Base-by-base conservation (phyloP, 2,797 vertebrate genomes). In the Kryptopterus vitreolus region DNA sequence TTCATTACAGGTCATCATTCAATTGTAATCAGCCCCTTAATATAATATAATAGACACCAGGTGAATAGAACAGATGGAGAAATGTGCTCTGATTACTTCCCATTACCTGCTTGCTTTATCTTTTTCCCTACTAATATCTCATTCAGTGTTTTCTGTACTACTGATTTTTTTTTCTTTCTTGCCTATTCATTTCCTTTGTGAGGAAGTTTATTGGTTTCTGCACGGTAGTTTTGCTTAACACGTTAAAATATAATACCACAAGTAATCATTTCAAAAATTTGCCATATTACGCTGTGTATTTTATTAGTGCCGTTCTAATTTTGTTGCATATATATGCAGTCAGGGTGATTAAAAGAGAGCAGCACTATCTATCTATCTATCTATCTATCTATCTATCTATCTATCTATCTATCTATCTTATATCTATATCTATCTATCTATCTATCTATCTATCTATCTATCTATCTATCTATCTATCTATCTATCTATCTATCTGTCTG, bases 1-100 rank as follows among this genome's bases (percentile, higher is more conserved):
- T 53, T 53, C 46, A 79, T 52, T 53, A 73, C 26, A 35, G 29
- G 46, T 63, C 65, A 69, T 69, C 35, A 59, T 43, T 74, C 71
- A 69, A 46, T 59, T 69, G 58, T 53, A 62, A 72, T 71, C 58
- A 73, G 46, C 7, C 24, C 38, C 68, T 24, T 71, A 71, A 70
- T 79, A 50, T 71, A 71, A 70, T 79, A 50, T 71, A 31, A 59
- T 57, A 31, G 24, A 70, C 50, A 55, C 50, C 70, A 73, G 70
- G 31, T 73, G 70, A 73, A 73, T 24, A 57, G 55, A 73, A 73
- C 70, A 38, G 31, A 50, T 71, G 55, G 20, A 79, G 29, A 50
- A 71, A 61, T 79, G 53, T 78, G 26, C 24, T 69, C 50, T 69
- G 24, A 78, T 69, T 46, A 58, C 50, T 48, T 78, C 59, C 65